A percentile compares a stretch with the other conserved stretches of the same genome.
These are phyloP conservation scores for Maconellicoccus hirsutus DNA, from an alignment of 1,140 invertebrate species.

Conservation along the genomic window DNA sequence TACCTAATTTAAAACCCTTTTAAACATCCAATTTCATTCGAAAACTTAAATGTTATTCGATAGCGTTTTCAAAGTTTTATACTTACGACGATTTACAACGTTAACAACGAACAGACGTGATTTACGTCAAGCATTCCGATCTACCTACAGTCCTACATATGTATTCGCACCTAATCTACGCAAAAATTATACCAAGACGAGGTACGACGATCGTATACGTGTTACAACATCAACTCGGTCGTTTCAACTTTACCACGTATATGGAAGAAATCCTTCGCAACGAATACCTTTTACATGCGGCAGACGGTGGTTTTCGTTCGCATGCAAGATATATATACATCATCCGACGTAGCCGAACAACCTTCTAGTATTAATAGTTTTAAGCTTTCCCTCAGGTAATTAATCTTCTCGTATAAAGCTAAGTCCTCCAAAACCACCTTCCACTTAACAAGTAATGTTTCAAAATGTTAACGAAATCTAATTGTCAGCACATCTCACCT, in stretches of 20 bases:
- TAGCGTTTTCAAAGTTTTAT: background rate
- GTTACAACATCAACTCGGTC: no score
- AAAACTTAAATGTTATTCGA: constrained; percentile 9
- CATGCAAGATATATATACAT: no score
- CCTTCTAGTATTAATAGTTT: constrained; percentile 15
- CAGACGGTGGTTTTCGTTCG: no score
- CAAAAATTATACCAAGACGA: no score
- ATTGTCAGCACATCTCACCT: constrained; percentile 18
- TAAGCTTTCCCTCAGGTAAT: constrained; percentile 14
- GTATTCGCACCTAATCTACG: no score
- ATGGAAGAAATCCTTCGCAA: no score
- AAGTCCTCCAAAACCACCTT: background rate
- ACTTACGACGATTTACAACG: background rate
- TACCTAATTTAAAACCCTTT: constrained; percentile 22
- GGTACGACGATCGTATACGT: no score
- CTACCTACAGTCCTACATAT: no score
- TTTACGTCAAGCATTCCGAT: no score
- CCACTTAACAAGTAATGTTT: constrained; percentile 17
- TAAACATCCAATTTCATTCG: background rate
- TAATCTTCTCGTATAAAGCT: background rate
- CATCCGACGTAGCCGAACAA: background rate
- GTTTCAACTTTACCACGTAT: no score
- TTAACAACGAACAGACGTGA: no score
- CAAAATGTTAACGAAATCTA: constrained; percentile 22
- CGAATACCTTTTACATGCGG: no score